Evolutionary conservation across 1,140 invertebrate genomes (phyloP), one percentile per base, ranked within the genome.

Genomic region (Leptinotarsa texana): DNA sequence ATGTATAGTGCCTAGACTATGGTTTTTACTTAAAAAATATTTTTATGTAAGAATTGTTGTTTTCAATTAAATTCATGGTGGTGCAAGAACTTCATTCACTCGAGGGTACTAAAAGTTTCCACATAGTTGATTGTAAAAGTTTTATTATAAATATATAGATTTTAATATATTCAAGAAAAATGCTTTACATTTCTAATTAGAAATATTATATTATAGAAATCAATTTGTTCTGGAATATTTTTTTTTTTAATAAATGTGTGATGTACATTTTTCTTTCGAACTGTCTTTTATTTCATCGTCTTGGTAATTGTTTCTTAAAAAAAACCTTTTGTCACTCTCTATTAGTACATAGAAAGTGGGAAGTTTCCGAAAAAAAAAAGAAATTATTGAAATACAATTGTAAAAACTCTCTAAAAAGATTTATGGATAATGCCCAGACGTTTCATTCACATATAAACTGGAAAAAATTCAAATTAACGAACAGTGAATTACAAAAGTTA

Each of bases 121-220:
- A 74, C 74, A 75, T 71, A 75, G 77, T 79, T 78, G 65, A 57
- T 63, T 79, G 79, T 78, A 77, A 82, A 76, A 79, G 68, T 78
- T 80, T 82, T 80, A 77, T 77, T 77, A 77, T 73, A 57, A 57
- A n/a, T 57, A 57, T 57, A 80, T 80, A 80, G 78, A 80, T 82
- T 80, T 79, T 80, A 80, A 81, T 81, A 80, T 80, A 80, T 82
- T 80, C 80, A 82, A 72, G 69, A 79, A 75, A 75, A 79, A 78
- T 78, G 74, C 73, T 75, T 81, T 77, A 79, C 74, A 57, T 57
- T 57, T 57, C 15, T 18, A 57, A 72, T 69, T 75, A 73, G 75
- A 78, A 74, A 77, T 77, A 80, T 78, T 78, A 69, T 72, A 71
- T 74, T 70, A 21, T 73, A 70, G 24, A 80, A 78, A 73, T 78